Evolutionary conservation across 2,113 vertebrate species (phyloP).

Genomic region (Isurus oxyrinchus): DNA sequence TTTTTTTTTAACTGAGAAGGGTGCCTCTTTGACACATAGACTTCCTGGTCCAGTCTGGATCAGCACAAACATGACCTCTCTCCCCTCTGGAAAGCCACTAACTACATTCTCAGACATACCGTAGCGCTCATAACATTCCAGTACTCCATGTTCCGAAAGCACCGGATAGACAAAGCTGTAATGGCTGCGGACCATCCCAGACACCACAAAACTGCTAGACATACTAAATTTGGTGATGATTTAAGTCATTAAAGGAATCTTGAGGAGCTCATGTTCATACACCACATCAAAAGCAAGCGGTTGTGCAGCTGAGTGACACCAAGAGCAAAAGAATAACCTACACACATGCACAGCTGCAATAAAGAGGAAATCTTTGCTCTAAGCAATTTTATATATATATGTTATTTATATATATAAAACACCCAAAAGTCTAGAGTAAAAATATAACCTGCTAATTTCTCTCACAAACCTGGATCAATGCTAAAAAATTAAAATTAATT

Average conservation of each 20-base stretch:
- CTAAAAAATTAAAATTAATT: background rate
- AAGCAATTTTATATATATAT: background rate
- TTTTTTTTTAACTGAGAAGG: background rate
- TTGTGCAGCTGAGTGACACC: background rate
- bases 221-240: constrained; percentile 31
- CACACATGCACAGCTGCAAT: background rate
- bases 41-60: constrained; percentile 13
- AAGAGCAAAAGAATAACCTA: constrained; percentile 5
- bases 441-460: background rate
- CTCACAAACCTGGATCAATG: background rate
- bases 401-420: background rate
- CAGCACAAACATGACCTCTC: background rate
- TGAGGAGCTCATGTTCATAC: background rate
- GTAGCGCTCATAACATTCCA: constrained; percentile 10
- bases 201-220: constrained; percentile 26
- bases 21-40: background rate
- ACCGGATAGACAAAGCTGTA: constrained; percentile 7
- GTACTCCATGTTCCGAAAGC: constrained; percentile 11
- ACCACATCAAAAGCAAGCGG: constrained; percentile 15
- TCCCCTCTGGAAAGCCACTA: background rate
- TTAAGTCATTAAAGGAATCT: background rate
- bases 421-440: background rate
- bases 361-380: background rate
- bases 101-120: constrained; percentile 21
- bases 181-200: constrained; percentile 24